Percentiles rank a stretch among this genome's conserved stretches.
Conservation (phyloP, 2,888 invertebrate species). For the Embidobia sp. region DNA sequence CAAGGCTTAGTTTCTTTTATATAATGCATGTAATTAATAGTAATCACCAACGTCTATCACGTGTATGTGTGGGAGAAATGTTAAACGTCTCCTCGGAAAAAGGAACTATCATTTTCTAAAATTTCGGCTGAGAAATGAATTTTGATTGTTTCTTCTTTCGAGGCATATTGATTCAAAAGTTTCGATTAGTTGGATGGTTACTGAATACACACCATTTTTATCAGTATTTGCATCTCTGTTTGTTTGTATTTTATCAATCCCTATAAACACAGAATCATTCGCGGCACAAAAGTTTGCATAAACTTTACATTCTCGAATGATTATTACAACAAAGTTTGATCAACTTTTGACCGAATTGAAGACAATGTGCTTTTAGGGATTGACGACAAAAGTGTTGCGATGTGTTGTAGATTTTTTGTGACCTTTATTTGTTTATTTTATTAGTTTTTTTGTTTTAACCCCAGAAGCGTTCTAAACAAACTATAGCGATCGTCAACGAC, state of each 20-base stretch:
- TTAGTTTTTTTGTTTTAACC: constrained; percentile 20
- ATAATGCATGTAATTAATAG: constrained; percentile 28
- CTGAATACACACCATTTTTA: constrained; percentile 21
- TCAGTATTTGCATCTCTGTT: constrained; percentile 39
- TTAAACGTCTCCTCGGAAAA: constrained; percentile 13
- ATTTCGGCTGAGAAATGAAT: background rate
- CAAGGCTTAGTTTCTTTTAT: constrained; percentile 10
- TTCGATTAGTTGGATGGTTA: constrained; percentile 18
- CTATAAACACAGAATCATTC: too few species aligned
- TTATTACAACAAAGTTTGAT: too few species aligned
- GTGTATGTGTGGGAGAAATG: constrained; percentile 34
- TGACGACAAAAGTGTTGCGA: constrained; percentile 36
- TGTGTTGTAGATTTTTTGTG: constrained; percentile 15
- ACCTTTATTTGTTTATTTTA: background rate
- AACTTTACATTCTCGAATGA: too few species aligned
- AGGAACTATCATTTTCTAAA: constrained; percentile 11
- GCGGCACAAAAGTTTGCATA: too few species aligned
- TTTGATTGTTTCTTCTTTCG: constrained; percentile 13
- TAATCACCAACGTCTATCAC: constrained; percentile 40
- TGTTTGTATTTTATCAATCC: background rate
- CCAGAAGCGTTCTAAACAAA: constrained; percentile 40
- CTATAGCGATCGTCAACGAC: constrained; percentile 39
- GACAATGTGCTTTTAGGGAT: constrained; percentile 31
- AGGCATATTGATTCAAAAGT: constrained; percentile 10
- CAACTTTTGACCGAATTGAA: too few species aligned